Evolutionary conservation across 2,797 vertebrate genomes (phyloP).

Genomic region (Leptodactylus fallax): DNA sequence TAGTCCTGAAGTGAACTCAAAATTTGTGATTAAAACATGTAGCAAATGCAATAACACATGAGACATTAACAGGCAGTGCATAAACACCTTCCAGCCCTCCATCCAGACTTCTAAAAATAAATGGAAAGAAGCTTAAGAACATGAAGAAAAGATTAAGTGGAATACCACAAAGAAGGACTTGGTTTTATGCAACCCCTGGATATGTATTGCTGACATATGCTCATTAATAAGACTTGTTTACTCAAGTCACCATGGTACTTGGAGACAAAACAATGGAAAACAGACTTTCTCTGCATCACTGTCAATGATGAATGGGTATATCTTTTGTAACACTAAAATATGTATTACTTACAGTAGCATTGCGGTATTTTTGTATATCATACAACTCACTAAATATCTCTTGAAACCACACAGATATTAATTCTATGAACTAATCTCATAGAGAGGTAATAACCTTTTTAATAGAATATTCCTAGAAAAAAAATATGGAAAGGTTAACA

Average conservation of each 20-base stretch:
- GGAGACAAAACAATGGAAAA: conserved; percentile 58
- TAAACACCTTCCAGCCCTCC: conserved; percentile 57
- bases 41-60: conserved; percentile 52
- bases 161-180: conserved; percentile 60
- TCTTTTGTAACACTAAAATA: conserved; percentile 45
- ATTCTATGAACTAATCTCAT: not conserved
- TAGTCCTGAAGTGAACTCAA: conserved; percentile 50
- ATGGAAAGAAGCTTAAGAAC: conserved; percentile 58
- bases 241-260: conserved; percentile 52
- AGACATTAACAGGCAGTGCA: conserved; percentile 46
- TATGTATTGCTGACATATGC: conserved; percentile 60
- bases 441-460: not conserved
- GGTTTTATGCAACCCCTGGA: conserved; percentile 56
- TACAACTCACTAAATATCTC: not conserved
- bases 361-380: conserved; percentile 9
- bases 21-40: conserved; percentile 49
- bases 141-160: conserved; percentile 61
- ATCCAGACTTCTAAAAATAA: conserved; percentile 59
- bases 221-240: conserved; percentile 59
- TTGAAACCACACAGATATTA: not conserved
- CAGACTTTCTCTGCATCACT: conserved; percentile 43
- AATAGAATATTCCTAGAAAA: not conserved
- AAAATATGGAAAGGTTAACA: not conserved
- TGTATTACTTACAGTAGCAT: conserved; percentile 18
- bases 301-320: conserved; percentile 42